Percentiles rank a stretch among this genome's conserved stretches.
Evolutionary conservation across 2,888 invertebrate species (phyloP).

Genomic region (Amiota communis): DNA sequence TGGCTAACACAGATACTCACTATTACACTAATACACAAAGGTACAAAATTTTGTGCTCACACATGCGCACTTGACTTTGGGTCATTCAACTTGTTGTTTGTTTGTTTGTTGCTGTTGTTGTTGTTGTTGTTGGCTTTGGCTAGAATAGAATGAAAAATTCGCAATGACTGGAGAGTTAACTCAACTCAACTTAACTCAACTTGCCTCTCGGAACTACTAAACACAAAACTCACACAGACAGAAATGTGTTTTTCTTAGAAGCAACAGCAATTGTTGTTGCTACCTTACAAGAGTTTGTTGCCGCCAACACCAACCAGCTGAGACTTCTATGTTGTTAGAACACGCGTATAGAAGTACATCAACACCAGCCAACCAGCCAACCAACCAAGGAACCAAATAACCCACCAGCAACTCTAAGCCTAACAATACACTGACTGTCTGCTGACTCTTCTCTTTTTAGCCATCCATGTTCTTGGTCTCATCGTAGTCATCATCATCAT

Average conservation of each 20-base stretch:
- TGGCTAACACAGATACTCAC: slow-evolving; percentile 47
- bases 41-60: slow-evolving; percentile 51
- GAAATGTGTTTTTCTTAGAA: slow-evolving; percentile 18
- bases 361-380: slow-evolving; percentile 49
- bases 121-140: no score
- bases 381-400: slow-evolving; percentile 52
- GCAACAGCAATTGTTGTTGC: slow-evolving; percentile 34
- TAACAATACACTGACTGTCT: no score
- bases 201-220: no score
- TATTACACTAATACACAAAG: no score
- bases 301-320: slow-evolving; percentile 27
- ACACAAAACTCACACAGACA: no score
- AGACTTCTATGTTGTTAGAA: slow-evolving; percentile 37
- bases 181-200: background rate
- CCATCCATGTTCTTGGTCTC: no score
- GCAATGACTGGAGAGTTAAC: no score
- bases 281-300: slow-evolving; percentile 22
- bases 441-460: no score
- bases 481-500: no score
- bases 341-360: slow-evolving; percentile 48
- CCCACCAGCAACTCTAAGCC: slow-evolving; percentile 40
- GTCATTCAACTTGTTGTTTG: slow-evolving; percentile 65
- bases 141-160: no score
- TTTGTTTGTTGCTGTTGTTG: no score
- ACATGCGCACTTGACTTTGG: slow-evolving; percentile 61